Conservation (phyloP, 1,140 invertebrate species). For the Polypedilum vanderplanki region DNA sequence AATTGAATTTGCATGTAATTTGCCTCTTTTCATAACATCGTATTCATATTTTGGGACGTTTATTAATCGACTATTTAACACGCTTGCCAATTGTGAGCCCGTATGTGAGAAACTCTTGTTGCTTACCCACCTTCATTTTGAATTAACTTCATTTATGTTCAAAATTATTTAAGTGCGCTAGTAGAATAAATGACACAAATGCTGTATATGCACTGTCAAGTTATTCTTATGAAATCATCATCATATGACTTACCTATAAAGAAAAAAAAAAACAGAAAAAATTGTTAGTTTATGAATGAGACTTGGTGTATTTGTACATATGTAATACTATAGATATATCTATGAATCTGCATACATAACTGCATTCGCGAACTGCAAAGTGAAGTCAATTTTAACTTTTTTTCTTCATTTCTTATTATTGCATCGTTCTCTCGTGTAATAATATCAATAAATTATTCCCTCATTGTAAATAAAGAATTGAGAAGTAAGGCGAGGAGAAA, state of each 20-base stretch:
- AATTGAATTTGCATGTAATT: conserved; percentile 28
- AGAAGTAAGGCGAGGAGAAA: background rate
- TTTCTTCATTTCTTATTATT: background rate
- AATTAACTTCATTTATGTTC: background rate
- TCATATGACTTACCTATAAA: conserved; percentile 13
- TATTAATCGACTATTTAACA: conserved; percentile 13
- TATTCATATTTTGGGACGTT: conserved; percentile 17
- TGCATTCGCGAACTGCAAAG: background rate
- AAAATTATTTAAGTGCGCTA: background rate
- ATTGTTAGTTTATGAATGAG: conserved; percentile 4
- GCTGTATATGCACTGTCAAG: background rate
- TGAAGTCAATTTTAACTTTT: conserved; percentile 11
- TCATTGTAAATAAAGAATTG: conserved; percentile 20
- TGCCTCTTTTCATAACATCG: background rate
- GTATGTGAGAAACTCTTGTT: too few relatives aligned
- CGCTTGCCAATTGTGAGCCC: background rate
- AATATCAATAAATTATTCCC: conserved; percentile 12
- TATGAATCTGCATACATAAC: conserved; percentile 8
- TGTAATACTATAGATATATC: background rate
- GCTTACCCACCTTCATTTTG: background rate
- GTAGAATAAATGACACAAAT: background rate
- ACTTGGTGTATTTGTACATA: background rate
- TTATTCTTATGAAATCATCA: background rate
- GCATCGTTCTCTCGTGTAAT: background rate
- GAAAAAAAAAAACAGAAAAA: background rate